Conservation (phyloP, 2,113 vertebrate genomes). For the Girardinichthys multiradiatus region DNA sequence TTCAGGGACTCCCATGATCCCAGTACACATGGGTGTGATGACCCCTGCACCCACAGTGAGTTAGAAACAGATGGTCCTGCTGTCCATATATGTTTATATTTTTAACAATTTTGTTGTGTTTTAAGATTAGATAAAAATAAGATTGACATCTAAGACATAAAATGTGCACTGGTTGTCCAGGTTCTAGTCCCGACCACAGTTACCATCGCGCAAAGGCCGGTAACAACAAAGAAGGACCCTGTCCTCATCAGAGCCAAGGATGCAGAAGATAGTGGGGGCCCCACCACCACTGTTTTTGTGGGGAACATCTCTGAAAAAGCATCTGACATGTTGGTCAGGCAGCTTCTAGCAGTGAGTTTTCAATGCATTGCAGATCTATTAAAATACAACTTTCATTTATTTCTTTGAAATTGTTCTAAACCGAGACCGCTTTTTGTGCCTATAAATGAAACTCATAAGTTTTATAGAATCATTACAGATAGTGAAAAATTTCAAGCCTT, state of each 20-base stretch:
- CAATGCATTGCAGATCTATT: not conserved
- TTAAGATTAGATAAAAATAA: not conserved
- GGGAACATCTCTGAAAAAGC: conserved; percentile 99
- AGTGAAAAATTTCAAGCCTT: too few relatives aligned
- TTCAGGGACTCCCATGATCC: conserved; percentile 97
- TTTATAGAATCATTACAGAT: too few relatives aligned
- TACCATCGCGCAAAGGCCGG: conserved; percentile 90
- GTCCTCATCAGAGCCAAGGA: conserved; percentile 85
- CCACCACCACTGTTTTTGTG: conserved; percentile 97
- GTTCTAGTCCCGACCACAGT: conserved; percentile 91
- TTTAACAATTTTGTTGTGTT: not conserved
- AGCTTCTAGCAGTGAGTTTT: conserved; percentile 92
- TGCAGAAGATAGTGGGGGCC: conserved; percentile 86
- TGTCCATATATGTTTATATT: not conserved
- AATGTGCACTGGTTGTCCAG: conserved; percentile 44
- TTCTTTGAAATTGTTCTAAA: not conserved
- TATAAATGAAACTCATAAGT: too few relatives aligned
- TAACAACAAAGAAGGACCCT: conserved; percentile 87
- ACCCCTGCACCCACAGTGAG: conserved; percentile 89
- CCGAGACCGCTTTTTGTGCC: not conserved
- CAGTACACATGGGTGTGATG: conserved; percentile 98
- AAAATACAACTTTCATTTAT: not conserved
- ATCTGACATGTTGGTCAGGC: conserved; percentile 97
- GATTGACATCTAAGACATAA: not conserved
- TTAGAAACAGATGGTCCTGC: conserved; percentile 18